Evolutionary conservation across 1,140 invertebrate species (phyloP), one percentile per base, ranked within the genome.

Genomic region (Gonatopus flavifemur): DNA sequence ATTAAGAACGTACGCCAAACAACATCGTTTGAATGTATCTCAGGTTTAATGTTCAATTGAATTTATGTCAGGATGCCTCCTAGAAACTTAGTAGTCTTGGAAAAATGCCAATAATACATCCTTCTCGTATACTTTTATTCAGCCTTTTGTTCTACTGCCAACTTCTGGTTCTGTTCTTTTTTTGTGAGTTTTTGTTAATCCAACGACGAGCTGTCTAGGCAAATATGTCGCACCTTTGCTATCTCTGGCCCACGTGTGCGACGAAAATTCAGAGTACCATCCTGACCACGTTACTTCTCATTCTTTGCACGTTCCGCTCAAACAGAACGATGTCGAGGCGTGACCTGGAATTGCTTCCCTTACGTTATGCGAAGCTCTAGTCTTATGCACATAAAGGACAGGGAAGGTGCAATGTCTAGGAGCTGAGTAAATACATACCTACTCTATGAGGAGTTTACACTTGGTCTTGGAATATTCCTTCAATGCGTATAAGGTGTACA

Each of bases 11-110:
- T n/a, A n/a, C n/a, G n/a, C n/a, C n/a, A n/a, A 64, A 70, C 68
- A 68, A 69, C 64, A 68, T 64, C 55, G 57, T 57, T 52, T 36
- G 51, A 52, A 67, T 70, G 67, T 69, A 71, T 71, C 45, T 51
- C 38, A 30, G 42, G 49, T 36, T 55, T 57, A 59, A 49, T 64
- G 51, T 48, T 60, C 64, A 59, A 74, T 74, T 74, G 67, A 72
- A 72, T 75, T 75, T 69, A 72, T 64, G 64, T 61, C 65, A 55
- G 52, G 65, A 66, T 66, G 57, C 47, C 49, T 69, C 51, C 55
- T 45, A 55, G 43, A 61, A 57, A 55, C 54, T 50, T 25, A 38
- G 28, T n/a, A n/a, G n/a, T 28, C 12, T 48, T 67, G 65, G 65
- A 63, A 41, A 49, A 13, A 22, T 64, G 65, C 65, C 65, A 67